phyloP scores from a whole-genome alignment of 92 coral and sea anemone species.

The Palythoa heliodiscus region DNA sequence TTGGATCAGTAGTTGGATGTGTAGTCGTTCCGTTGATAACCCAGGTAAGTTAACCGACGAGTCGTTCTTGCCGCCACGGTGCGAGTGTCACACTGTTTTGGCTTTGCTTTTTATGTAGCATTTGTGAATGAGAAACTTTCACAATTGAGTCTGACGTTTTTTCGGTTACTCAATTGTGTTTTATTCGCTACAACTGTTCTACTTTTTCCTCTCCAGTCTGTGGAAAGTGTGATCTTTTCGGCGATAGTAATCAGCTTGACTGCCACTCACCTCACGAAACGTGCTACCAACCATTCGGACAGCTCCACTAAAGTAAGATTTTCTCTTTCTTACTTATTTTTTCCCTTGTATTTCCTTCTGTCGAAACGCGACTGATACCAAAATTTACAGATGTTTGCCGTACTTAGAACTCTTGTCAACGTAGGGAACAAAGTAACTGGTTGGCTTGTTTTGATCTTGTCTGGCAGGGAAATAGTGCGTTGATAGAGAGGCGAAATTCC shows the following conservation, averaged over 20 bases:
- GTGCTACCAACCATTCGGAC: slow-evolving; percentile 87
- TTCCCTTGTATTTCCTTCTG: not conserved
- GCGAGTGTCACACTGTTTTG: slow-evolving; percentile 36
- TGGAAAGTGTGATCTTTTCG: slow-evolving; percentile 97
- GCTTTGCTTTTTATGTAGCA: not conserved
- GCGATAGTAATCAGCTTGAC: slow-evolving; percentile 98
- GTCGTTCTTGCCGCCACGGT: not conserved
- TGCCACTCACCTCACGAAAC: slow-evolving; percentile 97
- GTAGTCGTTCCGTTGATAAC: slow-evolving; percentile 99
- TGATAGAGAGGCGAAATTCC: slow-evolving; percentile 40
- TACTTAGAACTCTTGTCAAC: not conserved
- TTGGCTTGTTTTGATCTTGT: slow-evolving; percentile 28
- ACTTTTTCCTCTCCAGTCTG: slow-evolving; percentile 70
- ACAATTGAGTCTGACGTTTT: slow-evolving; percentile 18
- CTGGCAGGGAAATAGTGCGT: slow-evolving; percentile 27
- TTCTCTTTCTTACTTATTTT: not conserved
- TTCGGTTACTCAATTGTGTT: slow-evolving; percentile 17
- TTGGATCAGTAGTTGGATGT: slow-evolving; percentile 99
- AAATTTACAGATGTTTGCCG: not conserved
- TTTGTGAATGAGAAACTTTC: slow-evolving; percentile 18
- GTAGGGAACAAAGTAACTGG: not conserved
- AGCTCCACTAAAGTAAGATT: slow-evolving; percentile 79
- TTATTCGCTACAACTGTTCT: not conserved
- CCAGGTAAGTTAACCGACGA: slow-evolving; percentile 67
- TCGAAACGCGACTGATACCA: not conserved